phyloP scores from a whole-genome alignment of 2,888 invertebrate species.

The Rambutsinella grinnellia region DNA sequence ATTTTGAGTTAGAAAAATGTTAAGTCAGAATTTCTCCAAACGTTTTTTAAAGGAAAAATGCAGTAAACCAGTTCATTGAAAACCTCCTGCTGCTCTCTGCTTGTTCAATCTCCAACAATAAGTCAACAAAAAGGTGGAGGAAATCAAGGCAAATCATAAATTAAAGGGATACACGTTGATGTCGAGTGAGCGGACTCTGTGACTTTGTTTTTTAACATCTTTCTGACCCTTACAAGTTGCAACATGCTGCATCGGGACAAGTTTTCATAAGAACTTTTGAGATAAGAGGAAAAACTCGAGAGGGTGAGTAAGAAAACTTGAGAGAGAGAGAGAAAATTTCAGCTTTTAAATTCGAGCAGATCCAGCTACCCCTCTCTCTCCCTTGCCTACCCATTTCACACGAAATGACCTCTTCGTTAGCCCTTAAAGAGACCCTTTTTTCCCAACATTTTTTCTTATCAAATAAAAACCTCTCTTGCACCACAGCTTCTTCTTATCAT shows the following conservation, averaged over 20 bases:
- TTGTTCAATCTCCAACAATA: slow-evolving; percentile 26
- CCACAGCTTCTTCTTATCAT: slow-evolving; percentile 42
- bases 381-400: not conserved
- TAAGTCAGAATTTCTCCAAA: not conserved
- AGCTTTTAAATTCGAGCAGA: not conserved
- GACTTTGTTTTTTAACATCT: no score
- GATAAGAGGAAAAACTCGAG: not conserved
- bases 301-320: not conserved
- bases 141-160: slow-evolving; percentile 36
- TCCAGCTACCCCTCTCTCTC: not conserved
- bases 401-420: slow-evolving; percentile 37
- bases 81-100: slow-evolving; percentile 52
- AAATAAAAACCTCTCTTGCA: slow-evolving; percentile 26
- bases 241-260: no score
- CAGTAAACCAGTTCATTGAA: slow-evolving; percentile 56
- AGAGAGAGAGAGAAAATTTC: not conserved
- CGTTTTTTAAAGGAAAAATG: not conserved
- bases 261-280: no score
- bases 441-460: slow-evolving; percentile 16
- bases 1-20: no score
- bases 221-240: no score
- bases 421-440: slow-evolving; percentile 23
- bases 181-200: not conserved
- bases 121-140: slow-evolving; percentile 30
- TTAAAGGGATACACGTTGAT: slow-evolving; percentile 1